Base-by-base conservation (phyloP, 2,888 invertebrate genomes). In the Meloe dianella region DNA sequence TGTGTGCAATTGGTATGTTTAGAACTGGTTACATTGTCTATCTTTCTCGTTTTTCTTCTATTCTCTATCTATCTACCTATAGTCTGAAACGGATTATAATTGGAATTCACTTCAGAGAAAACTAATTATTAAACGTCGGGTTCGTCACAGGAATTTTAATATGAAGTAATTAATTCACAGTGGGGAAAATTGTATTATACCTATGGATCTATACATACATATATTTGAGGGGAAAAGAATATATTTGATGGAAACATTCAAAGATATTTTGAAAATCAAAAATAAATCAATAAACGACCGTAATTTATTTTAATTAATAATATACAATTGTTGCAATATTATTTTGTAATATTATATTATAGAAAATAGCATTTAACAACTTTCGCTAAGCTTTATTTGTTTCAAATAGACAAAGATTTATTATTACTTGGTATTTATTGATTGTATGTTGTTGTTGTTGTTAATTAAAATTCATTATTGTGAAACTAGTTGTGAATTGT, bases 81-180 rank as follows among this genome's bases (percentile, higher is more conserved):
- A 30, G 20, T 38, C 62, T 56, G 60, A 64, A 66, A 69, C 61
- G 66, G 67, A 68, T 70, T 68, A 68, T 73, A 79, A 78, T 78
- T 78, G 77, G 71, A 78, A 78, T 78, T 75, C 74, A 76, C 75
- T 78, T 75, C 74, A 72, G 73, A 74, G 77, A 77, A 78, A 78
- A 76, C 78, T 78, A 78, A 79, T 79, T 78, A 79, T 77, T 74
- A 78, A 77, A 77, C 75, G 78, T 77, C 75, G 74, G 74, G 73
- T 73, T 70, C 72, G 75, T 76, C 76, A 75, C 75, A 74, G 77
- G 78, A 78, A 78, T 78, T 79, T 78, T 78, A 77, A 79, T 79
- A 78, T 76, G 75, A 75, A 76, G 74, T 75, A 74, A 78, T 79
- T 78, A 77, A 78, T 78, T 78, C 75, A 73, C 72, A 73, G 63